A percentile compares a stretch with the other conserved stretches of the same genome.
These are phyloP conservation scores for Burhinus bistriatus DNA, from an alignment of 2,113 vertebrate genomes.

Conservation along the genomic window DNA sequence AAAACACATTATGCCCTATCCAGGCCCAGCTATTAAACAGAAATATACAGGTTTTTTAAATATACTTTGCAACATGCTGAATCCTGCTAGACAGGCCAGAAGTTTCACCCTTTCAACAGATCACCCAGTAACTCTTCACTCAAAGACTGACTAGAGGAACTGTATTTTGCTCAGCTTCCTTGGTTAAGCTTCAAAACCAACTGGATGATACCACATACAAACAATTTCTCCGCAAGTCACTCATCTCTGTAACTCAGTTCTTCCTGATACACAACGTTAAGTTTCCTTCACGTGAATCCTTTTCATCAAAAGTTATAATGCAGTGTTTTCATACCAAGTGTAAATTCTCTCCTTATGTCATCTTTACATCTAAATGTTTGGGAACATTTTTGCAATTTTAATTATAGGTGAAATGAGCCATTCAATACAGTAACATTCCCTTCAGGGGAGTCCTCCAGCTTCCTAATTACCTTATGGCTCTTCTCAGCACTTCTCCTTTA, in stretches of 20 bases:
- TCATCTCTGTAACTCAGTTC: background rate
- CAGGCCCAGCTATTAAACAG: background rate
- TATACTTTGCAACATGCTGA: background rate
- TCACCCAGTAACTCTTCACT: background rate
- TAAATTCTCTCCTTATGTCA: background rate
- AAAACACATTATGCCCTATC: background rate
- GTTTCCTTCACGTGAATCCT: background rate
- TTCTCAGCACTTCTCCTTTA: background rate
- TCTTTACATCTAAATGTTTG: background rate
- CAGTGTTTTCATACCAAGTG: background rate
- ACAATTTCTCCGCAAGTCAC: background rate
- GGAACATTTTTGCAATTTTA: background rate
- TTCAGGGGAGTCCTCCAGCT: background rate
- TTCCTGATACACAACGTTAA: fast-evolving
- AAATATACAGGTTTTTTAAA: background rate
- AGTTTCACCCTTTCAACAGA: background rate
- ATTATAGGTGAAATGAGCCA: background rate
- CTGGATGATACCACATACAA: background rate
- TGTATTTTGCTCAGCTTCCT: background rate
- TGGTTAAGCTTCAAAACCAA: background rate
- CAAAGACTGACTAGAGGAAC: background rate
- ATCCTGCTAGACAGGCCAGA: background rate
- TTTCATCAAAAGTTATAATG: background rate
- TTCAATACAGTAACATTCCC: background rate
- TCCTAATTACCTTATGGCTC: background rate